Evolutionary conservation across 2,797 vertebrate species (phyloP).

Genomic region (Melanogrammus aeglefinus): DNA sequence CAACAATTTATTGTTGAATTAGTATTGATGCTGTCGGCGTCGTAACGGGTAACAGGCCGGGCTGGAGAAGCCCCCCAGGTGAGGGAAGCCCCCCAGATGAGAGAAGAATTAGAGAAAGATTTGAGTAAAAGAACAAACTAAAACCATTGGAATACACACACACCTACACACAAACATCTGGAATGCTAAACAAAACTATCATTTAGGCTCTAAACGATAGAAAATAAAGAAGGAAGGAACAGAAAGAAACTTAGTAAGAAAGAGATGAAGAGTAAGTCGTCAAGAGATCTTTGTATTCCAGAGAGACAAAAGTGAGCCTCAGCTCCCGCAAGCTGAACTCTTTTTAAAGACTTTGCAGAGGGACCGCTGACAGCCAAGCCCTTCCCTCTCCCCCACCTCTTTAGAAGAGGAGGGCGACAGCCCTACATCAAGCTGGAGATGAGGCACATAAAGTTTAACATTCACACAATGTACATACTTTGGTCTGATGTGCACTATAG

Average conservation of each 20-base stretch:
- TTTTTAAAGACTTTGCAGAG: background rate
- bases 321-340: background rate
- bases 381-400: slow-evolving; percentile 38
- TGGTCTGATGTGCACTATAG: background rate
- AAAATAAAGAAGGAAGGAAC: background rate
- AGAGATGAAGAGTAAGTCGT: background rate
- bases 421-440: background rate
- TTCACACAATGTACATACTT: too few species aligned
- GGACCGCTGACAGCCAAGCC: slow-evolving; percentile 31
- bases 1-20: background rate
- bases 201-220: too few species aligned
- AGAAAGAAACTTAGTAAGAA: background rate
- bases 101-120: too few species aligned
- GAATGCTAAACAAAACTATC: background rate
- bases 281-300: background rate
- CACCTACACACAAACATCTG: background rate
- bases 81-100: too few species aligned
- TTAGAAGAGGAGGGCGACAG: slow-evolving; percentile 23
- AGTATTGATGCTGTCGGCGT: background rate
- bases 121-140: too few species aligned
- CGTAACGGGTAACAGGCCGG: background rate
- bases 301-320: background rate
- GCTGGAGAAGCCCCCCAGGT: too few species aligned
- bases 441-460: background rate
- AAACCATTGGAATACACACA: background rate